A percentile compares a stretch with the other conserved stretches of the same genome.
Conservation (phyloP, 2,888 invertebrate genomes). For the Leptarthrus brevirostris region DNA sequence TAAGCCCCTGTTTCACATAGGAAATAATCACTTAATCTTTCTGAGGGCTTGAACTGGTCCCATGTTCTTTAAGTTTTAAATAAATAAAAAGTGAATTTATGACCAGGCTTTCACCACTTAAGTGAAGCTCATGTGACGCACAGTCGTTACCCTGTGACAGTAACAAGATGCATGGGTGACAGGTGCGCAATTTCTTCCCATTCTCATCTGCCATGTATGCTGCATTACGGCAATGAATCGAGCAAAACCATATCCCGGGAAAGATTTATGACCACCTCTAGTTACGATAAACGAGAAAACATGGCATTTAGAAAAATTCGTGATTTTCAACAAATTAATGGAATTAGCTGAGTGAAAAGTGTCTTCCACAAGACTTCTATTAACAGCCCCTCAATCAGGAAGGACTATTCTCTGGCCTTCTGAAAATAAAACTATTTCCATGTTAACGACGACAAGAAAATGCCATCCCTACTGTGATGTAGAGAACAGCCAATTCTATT, state of each 20-base stretch:
- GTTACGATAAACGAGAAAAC: background rate
- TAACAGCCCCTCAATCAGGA: too few species aligned
- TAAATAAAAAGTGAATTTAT: slow-evolving; percentile 35
- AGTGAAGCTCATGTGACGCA: slow-evolving; percentile 39
- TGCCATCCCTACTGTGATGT: too few species aligned
- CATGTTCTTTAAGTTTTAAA: slow-evolving; percentile 27
- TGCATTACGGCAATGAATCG: too few species aligned
- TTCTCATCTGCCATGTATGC: slow-evolving; percentile 21
- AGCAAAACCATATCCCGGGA: slow-evolving; percentile 3
- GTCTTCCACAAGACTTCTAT: slow-evolving; percentile 12
- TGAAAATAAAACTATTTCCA: background rate
- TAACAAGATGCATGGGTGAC: slow-evolving; percentile 48
- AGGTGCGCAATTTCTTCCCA: slow-evolving; percentile 48
- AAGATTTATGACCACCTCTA: slow-evolving; percentile 39
- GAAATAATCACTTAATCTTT: slow-evolving; percentile 49
- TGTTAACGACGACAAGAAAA: background rate
- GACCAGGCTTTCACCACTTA: slow-evolving; percentile 16
- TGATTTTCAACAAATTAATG: slow-evolving; percentile 54
- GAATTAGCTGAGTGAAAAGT: slow-evolving; percentile 50
- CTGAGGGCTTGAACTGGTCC: slow-evolving; percentile 41
- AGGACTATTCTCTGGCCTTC: background rate
- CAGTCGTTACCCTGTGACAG: slow-evolving; percentile 29
- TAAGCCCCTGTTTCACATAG: slow-evolving; percentile 20
- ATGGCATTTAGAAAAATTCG: slow-evolving; percentile 48
- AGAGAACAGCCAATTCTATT: slow-evolving; percentile 32